Evolutionary conservation across 2,113 vertebrate species (phyloP).

Genomic region (Coptodon bakossiorum): DNA sequence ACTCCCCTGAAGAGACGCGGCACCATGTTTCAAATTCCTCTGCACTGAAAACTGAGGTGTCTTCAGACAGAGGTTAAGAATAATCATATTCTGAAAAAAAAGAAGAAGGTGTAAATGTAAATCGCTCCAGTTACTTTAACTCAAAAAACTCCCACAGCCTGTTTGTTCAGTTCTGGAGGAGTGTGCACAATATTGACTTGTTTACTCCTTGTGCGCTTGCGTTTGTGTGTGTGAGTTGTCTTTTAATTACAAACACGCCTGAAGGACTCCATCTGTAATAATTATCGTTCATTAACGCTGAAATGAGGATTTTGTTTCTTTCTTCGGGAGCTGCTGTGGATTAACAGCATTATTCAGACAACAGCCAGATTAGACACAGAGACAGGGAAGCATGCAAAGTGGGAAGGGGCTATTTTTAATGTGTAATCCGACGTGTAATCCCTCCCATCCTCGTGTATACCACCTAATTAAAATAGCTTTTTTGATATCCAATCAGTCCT

Average conservation of each 20-base stretch:
- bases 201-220: background rate
- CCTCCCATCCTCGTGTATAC: background rate
- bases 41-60: background rate
- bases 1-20: background rate
- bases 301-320: background rate
- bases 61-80: background rate
- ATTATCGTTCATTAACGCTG: conserved; percentile 4
- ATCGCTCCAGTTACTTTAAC: background rate
- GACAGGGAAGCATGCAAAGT: background rate
- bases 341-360: conserved; percentile 1
- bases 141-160: background rate
- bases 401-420: background rate
- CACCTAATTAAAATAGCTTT: background rate
- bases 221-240: background rate
- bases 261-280: background rate
- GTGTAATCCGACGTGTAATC: background rate
- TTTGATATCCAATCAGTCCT: background rate
- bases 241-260: conserved; percentile 16
- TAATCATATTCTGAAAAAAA: background rate
- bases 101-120: background rate
- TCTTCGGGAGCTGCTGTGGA: background rate
- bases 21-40: background rate
- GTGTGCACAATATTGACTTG: background rate
- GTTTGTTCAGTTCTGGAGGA: background rate
- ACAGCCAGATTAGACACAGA: background rate